phyloP scores from a whole-genome alignment of 2,797 vertebrate species.

The Chelidonichthys spinosus region DNA sequence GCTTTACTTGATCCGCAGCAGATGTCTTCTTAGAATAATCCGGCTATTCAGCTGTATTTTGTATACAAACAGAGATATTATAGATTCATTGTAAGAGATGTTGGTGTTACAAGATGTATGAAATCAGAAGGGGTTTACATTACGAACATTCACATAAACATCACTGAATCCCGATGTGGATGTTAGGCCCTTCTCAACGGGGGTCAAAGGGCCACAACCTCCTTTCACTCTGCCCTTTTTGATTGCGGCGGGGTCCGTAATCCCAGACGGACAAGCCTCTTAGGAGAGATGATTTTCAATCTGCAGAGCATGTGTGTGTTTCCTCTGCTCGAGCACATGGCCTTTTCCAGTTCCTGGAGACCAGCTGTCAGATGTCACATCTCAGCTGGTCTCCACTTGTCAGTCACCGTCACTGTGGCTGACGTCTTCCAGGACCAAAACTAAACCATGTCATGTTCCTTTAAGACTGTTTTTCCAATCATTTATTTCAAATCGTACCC shows the following conservation, averaged over 20 bases:
- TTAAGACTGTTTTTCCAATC: background rate
- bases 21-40: background rate
- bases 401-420: constrained; percentile 27
- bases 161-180: background rate
- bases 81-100: background rate
- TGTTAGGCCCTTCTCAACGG: background rate
- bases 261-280: constrained; percentile 58
- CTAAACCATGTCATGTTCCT: background rate
- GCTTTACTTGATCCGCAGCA: background rate
- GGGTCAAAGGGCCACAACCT: constrained; percentile 29
- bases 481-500: background rate
- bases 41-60: no score
- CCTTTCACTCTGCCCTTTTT: constrained; percentile 16
- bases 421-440: constrained; percentile 1
- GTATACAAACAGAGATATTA: background rate
- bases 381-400: constrained; percentile 47
- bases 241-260: constrained; percentile 38
- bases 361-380: constrained; percentile 68
- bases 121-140: background rate
- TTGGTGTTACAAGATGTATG: background rate
- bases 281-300: constrained; percentile 59
- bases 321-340: constrained; percentile 51
- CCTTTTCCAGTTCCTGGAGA: constrained; percentile 45
- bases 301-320: constrained; percentile 55
- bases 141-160: background rate